Percentiles rank a stretch among this genome's conserved stretches.
Conservation (phyloP, 2,113 vertebrate species). For the Monopterus albus region DNA sequence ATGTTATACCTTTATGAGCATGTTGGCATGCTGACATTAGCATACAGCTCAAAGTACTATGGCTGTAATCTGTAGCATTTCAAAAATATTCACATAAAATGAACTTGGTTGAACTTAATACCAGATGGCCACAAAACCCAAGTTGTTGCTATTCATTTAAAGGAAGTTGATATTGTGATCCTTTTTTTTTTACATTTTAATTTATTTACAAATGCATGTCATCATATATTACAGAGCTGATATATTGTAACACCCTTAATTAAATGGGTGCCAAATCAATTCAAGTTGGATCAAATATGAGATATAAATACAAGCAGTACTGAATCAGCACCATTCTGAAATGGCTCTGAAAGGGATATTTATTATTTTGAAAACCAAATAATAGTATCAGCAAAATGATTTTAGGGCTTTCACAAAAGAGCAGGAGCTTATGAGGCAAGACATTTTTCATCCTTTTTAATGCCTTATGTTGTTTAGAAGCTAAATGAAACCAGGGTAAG, state of each 20-base stretch:
- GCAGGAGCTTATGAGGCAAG: conserved; percentile 39
- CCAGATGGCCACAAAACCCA: neutral
- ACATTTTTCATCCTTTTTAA: conserved; percentile 59
- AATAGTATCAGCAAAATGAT: conserved; percentile 42
- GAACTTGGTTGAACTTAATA: neutral
- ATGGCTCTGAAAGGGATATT: conserved; percentile 21
- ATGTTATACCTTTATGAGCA: too few species aligned
- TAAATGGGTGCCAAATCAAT: conserved; percentile 14
- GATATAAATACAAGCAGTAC: conserved; percentile 11
- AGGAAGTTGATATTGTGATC: neutral
- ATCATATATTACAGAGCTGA: neutral
- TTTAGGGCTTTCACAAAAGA: conserved; percentile 36
- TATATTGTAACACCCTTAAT: neutral
- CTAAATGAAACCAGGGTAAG: conserved; percentile 52
- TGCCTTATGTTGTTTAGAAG: conserved; percentile 44
- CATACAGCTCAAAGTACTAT: too few species aligned
- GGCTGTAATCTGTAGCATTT: too few species aligned
- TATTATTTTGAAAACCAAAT: conserved; percentile 37
- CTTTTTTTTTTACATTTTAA: neutral
- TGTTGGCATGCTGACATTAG: too few species aligned
- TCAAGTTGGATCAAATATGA: conserved; percentile 17
- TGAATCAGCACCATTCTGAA: conserved; percentile 15
- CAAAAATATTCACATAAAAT: too few species aligned
- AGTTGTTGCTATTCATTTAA: neutral
- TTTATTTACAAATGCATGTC: neutral